A percentile compares a stretch with the other conserved stretches of the same genome.
These are phyloP conservation scores for Leptopilina myrica DNA, from an alignment of 2,888 invertebrate genomes.

Conservation along the genomic window DNA sequence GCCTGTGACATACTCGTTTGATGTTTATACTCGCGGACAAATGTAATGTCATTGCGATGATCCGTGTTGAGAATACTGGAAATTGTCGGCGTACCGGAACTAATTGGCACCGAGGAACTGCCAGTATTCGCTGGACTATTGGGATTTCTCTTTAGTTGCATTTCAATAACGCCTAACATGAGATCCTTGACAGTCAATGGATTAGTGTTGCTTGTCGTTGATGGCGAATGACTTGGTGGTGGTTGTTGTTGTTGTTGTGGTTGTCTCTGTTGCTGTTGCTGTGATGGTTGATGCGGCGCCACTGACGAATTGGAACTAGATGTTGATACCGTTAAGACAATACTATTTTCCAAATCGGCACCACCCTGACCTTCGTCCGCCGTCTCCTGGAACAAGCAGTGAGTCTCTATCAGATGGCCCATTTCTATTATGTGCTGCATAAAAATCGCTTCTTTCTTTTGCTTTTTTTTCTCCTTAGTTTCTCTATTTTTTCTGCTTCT, in stretches of 20 bases:
- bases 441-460: not conserved
- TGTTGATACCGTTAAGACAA: constrained; percentile 66
- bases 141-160: constrained; percentile 83
- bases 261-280: constrained; percentile 66
- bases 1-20: constrained; percentile 67
- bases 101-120: constrained; percentile 71
- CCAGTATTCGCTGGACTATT: constrained; percentile 77
- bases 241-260: constrained; percentile 60
- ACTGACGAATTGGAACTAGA: constrained; percentile 69
- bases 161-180: constrained; percentile 90
- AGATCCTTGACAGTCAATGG: constrained; percentile 89
- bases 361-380: constrained; percentile 88
- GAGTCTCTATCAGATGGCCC: constrained; percentile 76
- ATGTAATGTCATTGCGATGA: constrained; percentile 78
- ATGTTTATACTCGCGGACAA: constrained; percentile 78
- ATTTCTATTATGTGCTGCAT: constrained; percentile 55
- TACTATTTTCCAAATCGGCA: constrained; percentile 73
- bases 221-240: constrained; percentile 73
- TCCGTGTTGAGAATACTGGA: constrained; percentile 80
- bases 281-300: constrained; percentile 76
- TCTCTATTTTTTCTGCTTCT: no score
- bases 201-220: constrained; percentile 76
- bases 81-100: constrained; percentile 80
- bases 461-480: not conserved
- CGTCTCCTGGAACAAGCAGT: constrained; percentile 81